phyloP scores from a whole-genome alignment of 2,113 vertebrate species.

The Gavialis gangeticus region DNA sequence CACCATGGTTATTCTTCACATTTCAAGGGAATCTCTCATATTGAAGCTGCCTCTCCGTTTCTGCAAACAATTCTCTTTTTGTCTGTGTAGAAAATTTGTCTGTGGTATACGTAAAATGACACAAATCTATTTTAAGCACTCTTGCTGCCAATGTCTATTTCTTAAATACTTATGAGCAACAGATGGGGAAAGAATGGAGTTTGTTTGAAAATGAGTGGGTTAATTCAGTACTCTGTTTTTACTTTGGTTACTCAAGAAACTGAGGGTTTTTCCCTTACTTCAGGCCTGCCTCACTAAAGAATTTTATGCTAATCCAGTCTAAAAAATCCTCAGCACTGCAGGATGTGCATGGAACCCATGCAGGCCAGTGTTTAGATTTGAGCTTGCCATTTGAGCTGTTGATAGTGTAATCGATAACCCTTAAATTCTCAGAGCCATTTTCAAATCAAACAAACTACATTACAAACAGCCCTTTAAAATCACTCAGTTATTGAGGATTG shows the following conservation, averaged over 20 bases:
- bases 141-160: background rate
- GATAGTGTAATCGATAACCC: background rate
- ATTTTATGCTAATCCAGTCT: background rate
- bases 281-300: background rate
- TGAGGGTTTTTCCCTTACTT: background rate
- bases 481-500: background rate
- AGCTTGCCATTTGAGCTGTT: background rate
- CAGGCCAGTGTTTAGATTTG: background rate
- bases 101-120: background rate
- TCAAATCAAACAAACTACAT: background rate
- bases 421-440: background rate
- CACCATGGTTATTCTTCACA: background rate
- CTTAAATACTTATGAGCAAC: background rate
- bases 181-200: background rate
- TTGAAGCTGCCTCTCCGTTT: background rate
- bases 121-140: accelerated
- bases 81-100: background rate
- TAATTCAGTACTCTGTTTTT: background rate
- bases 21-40: background rate
- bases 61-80: background rate
- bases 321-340: background rate
- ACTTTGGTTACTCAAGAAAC: background rate
- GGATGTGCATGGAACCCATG: background rate
- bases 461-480: background rate
- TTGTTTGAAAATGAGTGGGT: background rate